Percentiles rank a stretch among this genome's conserved stretches.
phyloP scores from a whole-genome alignment of 1,140 invertebrate species.

The Drosophila paulistorum region DNA sequence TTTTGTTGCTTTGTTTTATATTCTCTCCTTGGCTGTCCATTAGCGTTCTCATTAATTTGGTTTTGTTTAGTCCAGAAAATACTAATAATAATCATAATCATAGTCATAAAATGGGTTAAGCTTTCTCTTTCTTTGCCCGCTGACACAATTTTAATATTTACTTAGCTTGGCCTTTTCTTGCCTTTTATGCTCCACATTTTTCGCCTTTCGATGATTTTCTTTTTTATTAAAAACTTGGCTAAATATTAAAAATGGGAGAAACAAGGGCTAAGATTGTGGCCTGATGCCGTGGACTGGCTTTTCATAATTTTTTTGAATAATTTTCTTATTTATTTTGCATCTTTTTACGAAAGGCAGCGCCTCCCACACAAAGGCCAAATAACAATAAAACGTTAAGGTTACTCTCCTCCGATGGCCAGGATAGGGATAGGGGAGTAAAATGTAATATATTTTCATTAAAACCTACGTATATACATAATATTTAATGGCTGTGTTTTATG shows the following conservation, averaged over 20 bases:
- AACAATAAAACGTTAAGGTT: constrained; percentile 58
- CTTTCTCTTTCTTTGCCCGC: constrained; percentile 28
- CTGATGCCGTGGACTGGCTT: constrained; percentile 18
- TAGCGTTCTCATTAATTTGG: constrained; percentile 69
- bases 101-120: constrained; percentile 67
- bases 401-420: constrained; percentile 27
- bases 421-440: not conserved
- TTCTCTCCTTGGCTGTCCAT: constrained; percentile 52
- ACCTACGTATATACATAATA: constrained; percentile 52
- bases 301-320: constrained; percentile 74
- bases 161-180: constrained; percentile 63
- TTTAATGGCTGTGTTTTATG: constrained; percentile 49
- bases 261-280: constrained; percentile 61
- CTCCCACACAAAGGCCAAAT: constrained; percentile 49
- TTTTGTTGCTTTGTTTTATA: constrained; percentile 47
- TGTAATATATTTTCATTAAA: constrained; percentile 79
- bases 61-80: constrained; percentile 66
- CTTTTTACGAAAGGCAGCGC: constrained; percentile 35
- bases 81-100: constrained; percentile 64
- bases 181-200: constrained; percentile 60
- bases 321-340: constrained; percentile 68
- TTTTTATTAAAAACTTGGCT: constrained; percentile 69
- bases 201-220: constrained; percentile 15
- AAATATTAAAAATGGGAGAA: constrained; percentile 47
- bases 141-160: constrained; percentile 77